Evolutionary conservation across 2,888 invertebrate genomes (phyloP).

Genomic region (Caenorhabditis sp.): DNA sequence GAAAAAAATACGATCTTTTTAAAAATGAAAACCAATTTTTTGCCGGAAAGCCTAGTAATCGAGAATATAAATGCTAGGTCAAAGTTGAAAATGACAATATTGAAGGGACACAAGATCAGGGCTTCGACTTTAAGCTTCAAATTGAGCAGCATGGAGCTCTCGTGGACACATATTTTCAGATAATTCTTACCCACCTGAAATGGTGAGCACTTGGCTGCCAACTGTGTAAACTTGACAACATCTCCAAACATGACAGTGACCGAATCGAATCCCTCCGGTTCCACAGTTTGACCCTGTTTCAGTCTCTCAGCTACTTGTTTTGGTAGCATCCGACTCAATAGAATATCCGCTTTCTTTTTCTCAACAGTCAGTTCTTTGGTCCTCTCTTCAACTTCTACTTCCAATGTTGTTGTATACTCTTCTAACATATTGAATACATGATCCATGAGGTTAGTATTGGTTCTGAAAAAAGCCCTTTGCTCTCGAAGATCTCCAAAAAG

Average conservation of each 20-base stretch:
- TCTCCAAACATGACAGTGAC: constrained; percentile 68
- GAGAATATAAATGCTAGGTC: no score
- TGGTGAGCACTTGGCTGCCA: constrained; percentile 64
- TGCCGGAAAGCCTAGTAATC: no score
- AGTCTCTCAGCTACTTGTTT: constrained; percentile 65
- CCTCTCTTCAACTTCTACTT: constrained; percentile 59
- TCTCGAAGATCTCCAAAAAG: no score
- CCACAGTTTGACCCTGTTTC: constrained; percentile 64
- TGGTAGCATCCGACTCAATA: constrained; percentile 64
- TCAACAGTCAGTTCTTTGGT: constrained; percentile 61
- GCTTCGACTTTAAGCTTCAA: no score
- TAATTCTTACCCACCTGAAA: no score
- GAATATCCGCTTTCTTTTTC: constrained; percentile 64
- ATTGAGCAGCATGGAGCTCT: no score
- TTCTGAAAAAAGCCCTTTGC: no score
- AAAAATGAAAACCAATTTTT: no score
- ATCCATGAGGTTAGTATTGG: constrained; percentile 61
- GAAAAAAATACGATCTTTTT: no score
- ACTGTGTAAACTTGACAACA: constrained; percentile 65
- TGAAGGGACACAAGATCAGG: no score
- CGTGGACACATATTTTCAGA: no score
- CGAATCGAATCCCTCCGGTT: constrained; percentile 64
- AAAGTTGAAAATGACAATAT: no score
- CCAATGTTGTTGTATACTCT: constrained; percentile 61
- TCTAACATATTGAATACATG: constrained; percentile 67